Percentiles rank a stretch among this genome's conserved stretches.
phyloP scores from a whole-genome alignment of 2,888 invertebrate species.

The Paralinhomoeus sp. region DNA sequence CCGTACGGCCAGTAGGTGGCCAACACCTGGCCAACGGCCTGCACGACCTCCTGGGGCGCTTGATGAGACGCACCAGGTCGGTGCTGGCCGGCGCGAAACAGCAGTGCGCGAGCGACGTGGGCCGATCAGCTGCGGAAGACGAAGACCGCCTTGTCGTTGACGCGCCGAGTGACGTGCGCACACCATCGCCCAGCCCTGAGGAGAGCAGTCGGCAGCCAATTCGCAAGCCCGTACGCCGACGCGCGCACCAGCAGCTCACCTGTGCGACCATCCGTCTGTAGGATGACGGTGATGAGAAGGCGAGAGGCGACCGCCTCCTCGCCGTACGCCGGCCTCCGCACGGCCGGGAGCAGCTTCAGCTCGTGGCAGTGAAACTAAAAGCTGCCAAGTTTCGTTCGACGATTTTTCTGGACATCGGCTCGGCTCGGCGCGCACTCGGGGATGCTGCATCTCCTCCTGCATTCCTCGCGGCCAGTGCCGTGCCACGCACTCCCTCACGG shows the following conservation, averaged over 20 bases:
- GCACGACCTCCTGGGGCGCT: conserved; percentile 3
- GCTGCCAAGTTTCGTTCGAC: too few relatives aligned
- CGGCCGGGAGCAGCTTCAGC: conserved; percentile 5
- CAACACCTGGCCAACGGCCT: conserved; percentile 1
- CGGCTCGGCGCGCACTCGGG: too few relatives aligned
- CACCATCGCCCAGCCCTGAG: conserved; percentile 4
- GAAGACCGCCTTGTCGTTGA: conserved; percentile 6
- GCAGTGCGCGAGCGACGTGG: conserved; percentile 3
- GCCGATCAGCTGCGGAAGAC: conserved; percentile 3
- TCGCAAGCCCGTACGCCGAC: too few relatives aligned
- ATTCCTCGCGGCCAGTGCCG: conserved; percentile 3
- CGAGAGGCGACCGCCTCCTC: conserved; percentile 3
- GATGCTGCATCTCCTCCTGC: not conserved
- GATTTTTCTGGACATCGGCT: too few relatives aligned
- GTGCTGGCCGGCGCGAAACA: conserved; percentile 3
- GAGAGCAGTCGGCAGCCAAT: too few relatives aligned
- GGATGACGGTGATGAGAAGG: conserved; percentile 2
- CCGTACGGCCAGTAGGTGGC: conserved; percentile 4
- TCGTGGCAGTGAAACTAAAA: not conserved
- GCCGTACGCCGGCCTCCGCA: too few relatives aligned
- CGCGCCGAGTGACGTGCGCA: conserved; percentile 3
- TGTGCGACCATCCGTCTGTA: too few relatives aligned
- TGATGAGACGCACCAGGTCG: conserved; percentile 5
- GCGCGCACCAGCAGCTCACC: too few relatives aligned
- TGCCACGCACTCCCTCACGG: not conserved